Conservation (phyloP, 2,888 invertebrate species). For the Eupithecia subumbrata region DNA sequence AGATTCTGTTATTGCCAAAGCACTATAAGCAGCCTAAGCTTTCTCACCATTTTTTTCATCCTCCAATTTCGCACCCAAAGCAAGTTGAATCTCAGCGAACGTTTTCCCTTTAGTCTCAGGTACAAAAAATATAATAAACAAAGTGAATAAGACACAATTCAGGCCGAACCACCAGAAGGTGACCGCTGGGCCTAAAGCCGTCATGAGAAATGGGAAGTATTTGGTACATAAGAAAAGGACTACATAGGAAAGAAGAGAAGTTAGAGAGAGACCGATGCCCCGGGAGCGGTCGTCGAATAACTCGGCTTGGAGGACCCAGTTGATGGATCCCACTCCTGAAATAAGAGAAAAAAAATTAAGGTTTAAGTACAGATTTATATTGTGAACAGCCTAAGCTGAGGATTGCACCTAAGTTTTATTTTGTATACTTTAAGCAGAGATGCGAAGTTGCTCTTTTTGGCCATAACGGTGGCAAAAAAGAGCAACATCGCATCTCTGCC, state of each 20-base stretch:
- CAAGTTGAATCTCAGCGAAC: constrained; percentile 64
- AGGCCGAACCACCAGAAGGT: constrained; percentile 61
- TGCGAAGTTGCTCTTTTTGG: too few relatives aligned
- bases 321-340: constrained; percentile 63
- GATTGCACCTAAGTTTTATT: too few relatives aligned
- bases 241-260: constrained; percentile 40
- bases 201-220: constrained; percentile 56
- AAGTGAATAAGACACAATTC: constrained; percentile 49
- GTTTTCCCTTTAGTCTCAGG: constrained; percentile 73
- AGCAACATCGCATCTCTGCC: too few relatives aligned
- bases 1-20: not conserved
- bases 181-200: constrained; percentile 52
- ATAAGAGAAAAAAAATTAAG: constrained; percentile 14
- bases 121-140: constrained; percentile 54
- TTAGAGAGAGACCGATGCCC: constrained; percentile 54
- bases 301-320: constrained; percentile 61
- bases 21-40: not conserved
- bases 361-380: too few relatives aligned
- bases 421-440: too few relatives aligned
- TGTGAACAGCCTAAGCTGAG: too few relatives aligned
- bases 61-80: constrained; percentile 44
- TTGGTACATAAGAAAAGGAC: constrained; percentile 55
- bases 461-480: too few relatives aligned
- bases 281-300: constrained; percentile 61
- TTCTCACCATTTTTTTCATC: not conserved